Conservation (phyloP, 1,140 invertebrate genomes). For the Atopsyche davidsoni region DNA sequence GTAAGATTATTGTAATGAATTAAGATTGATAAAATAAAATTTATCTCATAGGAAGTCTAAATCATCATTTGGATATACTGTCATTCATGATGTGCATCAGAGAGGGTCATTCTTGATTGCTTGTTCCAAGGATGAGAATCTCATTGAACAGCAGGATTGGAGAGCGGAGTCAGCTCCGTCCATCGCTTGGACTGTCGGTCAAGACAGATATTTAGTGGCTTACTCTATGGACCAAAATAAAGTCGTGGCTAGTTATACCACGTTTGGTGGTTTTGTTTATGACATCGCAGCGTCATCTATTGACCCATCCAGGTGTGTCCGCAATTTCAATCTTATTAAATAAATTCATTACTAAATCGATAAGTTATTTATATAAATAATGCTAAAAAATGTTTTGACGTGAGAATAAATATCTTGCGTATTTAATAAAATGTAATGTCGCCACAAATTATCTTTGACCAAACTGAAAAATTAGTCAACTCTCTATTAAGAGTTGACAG, state of each 20-base stretch:
- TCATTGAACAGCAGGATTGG: conserved; percentile 8
- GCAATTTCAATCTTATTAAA: neutral
- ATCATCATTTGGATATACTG: conserved; percentile 4
- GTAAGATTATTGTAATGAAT: neutral
- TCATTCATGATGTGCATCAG: conserved; percentile 19
- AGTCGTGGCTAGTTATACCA: conserved; percentile 49
- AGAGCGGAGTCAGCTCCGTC: neutral
- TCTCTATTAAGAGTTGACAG: too few species aligned
- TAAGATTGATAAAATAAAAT: neutral
- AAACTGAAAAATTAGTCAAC: neutral
- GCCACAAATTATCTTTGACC: neutral
- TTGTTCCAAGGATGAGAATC: too few species aligned
- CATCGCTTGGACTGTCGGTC: conserved; percentile 54
- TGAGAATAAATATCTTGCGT: too few species aligned
- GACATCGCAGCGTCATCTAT: conserved; percentile 59
- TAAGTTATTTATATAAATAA: too few species aligned
- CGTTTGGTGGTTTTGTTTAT: conserved; percentile 62
- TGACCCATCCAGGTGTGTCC: conserved; percentile 57
- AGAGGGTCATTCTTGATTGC: conserved; percentile 20
- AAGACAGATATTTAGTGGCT: conserved; percentile 59
- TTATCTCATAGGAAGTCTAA: conserved; percentile 4
- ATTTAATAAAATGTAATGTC: too few species aligned
- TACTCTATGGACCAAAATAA: conserved; percentile 41
- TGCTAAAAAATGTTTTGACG: too few species aligned
- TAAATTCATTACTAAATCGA: too few species aligned